Percentiles rank a stretch among this genome's conserved stretches.
Evolutionary conservation across 2,888 invertebrate species (phyloP).

Genomic region (Oscheius sp.): DNA sequence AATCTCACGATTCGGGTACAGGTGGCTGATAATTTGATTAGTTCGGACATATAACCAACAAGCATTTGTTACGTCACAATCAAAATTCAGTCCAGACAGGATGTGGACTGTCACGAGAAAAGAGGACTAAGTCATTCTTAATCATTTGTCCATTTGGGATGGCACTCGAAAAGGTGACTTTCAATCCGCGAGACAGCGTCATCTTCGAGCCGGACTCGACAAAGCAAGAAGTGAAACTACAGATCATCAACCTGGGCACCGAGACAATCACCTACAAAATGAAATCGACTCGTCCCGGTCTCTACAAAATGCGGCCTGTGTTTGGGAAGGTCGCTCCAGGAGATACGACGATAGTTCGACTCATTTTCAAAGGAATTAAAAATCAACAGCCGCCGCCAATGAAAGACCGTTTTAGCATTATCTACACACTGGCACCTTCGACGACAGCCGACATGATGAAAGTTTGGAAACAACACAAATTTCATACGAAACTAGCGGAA

Average conservation of each 20-base stretch:
- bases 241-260: constrained; percentile 34
- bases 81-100: too few species aligned
- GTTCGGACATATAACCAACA: too few species aligned
- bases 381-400: neutral
- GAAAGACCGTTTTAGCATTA: neutral
- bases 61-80: too few species aligned
- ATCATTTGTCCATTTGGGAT: too few species aligned
- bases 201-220: constrained; percentile 27
- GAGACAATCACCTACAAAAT: constrained; percentile 43
- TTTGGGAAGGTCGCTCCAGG: constrained; percentile 32
- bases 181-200: neutral
- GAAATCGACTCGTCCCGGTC: constrained; percentile 44
- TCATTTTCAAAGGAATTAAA: constrained; percentile 29
- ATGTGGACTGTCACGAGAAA: too few species aligned
- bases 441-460: neutral
- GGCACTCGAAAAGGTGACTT: too few species aligned
- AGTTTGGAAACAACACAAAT: constrained; percentile 28
- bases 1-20: too few species aligned
- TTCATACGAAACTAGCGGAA: neutral
- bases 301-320: constrained; percentile 52
- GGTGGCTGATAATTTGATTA: too few species aligned
- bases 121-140: too few species aligned
- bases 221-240: constrained; percentile 30
- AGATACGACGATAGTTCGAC: neutral
- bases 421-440: neutral